Conservation (phyloP, 1,140 invertebrate species). For the Dendrolimus punctatus region DNA sequence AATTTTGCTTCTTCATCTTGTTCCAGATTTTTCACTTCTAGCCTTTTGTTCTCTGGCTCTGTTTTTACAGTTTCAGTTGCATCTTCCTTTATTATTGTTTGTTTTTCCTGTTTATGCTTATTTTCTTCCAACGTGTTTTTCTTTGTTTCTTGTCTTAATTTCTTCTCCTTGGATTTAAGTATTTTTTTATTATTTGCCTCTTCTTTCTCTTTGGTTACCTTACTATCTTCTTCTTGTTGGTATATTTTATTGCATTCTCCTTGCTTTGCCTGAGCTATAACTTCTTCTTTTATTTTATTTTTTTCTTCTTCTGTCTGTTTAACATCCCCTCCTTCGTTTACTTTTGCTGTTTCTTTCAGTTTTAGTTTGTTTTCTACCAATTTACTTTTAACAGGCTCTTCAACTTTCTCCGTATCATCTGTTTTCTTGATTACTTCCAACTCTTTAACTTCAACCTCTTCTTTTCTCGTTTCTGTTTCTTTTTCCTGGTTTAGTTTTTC, state of each 20-base stretch:
- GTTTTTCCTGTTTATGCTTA: slow-evolving; percentile 2
- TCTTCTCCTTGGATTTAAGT: slow-evolving; percentile 1
- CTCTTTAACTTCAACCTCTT: slow-evolving; percentile 19
- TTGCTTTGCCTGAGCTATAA: neutral
- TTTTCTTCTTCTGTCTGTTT: slow-evolving; percentile 7
- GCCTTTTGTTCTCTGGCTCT: slow-evolving; percentile 2
- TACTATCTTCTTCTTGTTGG: slow-evolving; percentile 32
- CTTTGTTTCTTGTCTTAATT: neutral
- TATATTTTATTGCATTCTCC: neutral
- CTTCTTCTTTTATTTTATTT: slow-evolving; percentile 15
- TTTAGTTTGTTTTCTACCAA: slow-evolving; percentile 8
- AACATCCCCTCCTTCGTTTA: neutral
- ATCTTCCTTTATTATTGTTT: neutral
- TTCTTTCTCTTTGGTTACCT: slow-evolving; percentile 15
- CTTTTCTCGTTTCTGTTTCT: slow-evolving; percentile 17
- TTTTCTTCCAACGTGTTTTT: neutral
- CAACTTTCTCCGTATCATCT: slow-evolving; percentile 18
- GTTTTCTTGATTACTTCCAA: slow-evolving; percentile 24
- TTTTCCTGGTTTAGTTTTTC: slow-evolving; percentile 8
- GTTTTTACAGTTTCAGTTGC: neutral
- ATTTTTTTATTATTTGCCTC: slow-evolving; percentile 11
- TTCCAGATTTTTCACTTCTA: neutral
- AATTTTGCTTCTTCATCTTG: neutral
- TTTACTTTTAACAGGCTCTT: slow-evolving; percentile 10
- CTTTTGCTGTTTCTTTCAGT: no score